Evolutionary conservation across 2,888 invertebrate genomes (phyloP).

Genomic region (Oscheius sp.): DNA sequence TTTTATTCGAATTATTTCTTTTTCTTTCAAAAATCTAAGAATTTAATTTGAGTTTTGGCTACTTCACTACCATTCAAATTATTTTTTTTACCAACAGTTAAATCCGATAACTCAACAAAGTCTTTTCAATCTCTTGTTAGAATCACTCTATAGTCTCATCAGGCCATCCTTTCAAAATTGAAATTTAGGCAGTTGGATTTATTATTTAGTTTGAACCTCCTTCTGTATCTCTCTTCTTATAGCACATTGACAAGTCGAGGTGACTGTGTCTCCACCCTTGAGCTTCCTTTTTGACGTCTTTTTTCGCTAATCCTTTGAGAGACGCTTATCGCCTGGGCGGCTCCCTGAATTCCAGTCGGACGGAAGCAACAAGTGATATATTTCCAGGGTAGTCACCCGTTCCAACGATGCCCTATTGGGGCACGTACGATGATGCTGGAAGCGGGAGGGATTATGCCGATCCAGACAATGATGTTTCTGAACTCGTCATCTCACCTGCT

Average conservation of each 20-base stretch:
- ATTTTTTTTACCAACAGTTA: no score
- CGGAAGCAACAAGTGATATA: background rate
- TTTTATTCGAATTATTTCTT: background rate
- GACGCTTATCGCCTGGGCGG: background rate
- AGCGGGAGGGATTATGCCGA: background rate
- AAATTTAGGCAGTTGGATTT: background rate
- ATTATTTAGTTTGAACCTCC: background rate
- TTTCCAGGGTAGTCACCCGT: no score
- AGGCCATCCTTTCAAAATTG: background rate
- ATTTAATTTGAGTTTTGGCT: no score
- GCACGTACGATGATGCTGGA: background rate
- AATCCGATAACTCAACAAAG: no score
- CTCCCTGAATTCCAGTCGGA: background rate
- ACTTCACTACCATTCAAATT: no score
- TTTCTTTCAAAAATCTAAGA: background rate
- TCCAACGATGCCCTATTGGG: background rate
- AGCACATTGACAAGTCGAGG: no score
- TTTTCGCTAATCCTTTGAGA: conserved; percentile 6
- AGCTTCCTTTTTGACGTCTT: background rate
- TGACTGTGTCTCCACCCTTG: no score
- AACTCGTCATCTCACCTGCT: background rate
- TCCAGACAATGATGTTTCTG: background rate
- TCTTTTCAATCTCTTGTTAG: background rate
- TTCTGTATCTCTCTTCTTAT: background rate
- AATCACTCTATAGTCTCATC: no score